Conservation (phyloP, 2,797 vertebrate species). For the Danionella dracula region DNA sequence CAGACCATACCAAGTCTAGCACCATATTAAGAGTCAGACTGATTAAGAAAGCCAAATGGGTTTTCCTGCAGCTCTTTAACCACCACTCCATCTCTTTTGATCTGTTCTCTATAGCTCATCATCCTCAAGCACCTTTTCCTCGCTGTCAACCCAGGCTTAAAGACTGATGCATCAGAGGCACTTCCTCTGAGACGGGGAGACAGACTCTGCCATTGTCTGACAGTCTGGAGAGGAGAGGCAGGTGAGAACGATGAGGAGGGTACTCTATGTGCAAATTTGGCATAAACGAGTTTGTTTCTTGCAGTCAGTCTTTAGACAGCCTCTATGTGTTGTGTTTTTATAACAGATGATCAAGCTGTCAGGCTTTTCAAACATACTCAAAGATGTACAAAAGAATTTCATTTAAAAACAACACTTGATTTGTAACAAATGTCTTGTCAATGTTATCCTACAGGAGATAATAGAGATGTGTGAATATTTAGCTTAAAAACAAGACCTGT, state of each 20-base stretch:
- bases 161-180: background rate
- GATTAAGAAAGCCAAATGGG: slow-evolving; percentile 35
- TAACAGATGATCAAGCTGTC: slow-evolving; percentile 10
- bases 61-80: background rate
- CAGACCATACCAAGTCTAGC: slow-evolving; percentile 13
- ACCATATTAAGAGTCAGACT: slow-evolving; percentile 29
- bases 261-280: background rate
- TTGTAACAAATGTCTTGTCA: too few species aligned
- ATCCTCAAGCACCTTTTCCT: background rate
- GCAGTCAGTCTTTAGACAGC: background rate
- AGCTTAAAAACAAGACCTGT: too few species aligned
- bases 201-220: background rate
- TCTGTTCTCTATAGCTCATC: slow-evolving; percentile 15
- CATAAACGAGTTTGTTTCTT: background rate
- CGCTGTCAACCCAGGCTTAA: slow-evolving; percentile 6
- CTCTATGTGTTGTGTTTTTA: background rate
- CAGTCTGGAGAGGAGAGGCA: background rate
- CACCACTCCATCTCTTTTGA: slow-evolving; percentile 16
- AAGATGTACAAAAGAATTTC: background rate
- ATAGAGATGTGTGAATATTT: too few species aligned
- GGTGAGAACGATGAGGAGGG: slow-evolving; percentile 8
- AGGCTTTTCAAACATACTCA: background rate
- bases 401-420: too few species aligned
- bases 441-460: too few species aligned
- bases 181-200: background rate